Conservation (phyloP, 2,797 vertebrate species). For the Sandelia bainsii region DNA sequence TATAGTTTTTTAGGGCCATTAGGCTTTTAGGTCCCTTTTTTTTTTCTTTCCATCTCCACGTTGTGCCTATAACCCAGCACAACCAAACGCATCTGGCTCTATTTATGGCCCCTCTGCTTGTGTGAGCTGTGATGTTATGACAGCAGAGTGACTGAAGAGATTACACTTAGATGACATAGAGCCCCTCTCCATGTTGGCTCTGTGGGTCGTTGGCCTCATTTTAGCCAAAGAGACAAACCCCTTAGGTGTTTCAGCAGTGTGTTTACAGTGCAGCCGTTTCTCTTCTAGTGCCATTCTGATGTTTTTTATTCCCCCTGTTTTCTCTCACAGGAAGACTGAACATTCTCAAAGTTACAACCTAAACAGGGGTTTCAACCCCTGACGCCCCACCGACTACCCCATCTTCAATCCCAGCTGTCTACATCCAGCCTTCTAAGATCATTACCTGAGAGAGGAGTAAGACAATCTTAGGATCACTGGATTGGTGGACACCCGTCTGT, state of each 20-base stretch:
- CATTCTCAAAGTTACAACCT: constrained; percentile 15
- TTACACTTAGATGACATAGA: constrained; percentile 58
- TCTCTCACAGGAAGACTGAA: constrained; percentile 61
- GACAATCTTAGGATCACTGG: constrained; percentile 18
- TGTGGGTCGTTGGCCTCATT: constrained; percentile 66
- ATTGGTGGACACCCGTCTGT: constrained; percentile 53
- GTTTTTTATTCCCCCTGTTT: constrained; percentile 16
- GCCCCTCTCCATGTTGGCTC: constrained; percentile 31
- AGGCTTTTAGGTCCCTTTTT: neutral
- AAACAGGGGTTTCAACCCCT: constrained; percentile 43
- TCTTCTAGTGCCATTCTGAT: constrained; percentile 29
- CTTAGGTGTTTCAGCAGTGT: constrained; percentile 39
- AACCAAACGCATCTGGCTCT: constrained; percentile 73
- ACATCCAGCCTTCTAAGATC: constrained; percentile 13
- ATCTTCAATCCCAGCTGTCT: neutral
- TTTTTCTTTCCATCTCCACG: constrained; percentile 13
- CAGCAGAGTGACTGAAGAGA: constrained; percentile 66
- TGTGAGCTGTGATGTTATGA: constrained; percentile 77
- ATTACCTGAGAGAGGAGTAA: constrained; percentile 21
- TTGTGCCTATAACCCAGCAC: constrained; percentile 32
- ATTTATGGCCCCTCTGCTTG: constrained; percentile 64
- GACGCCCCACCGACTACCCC: constrained; percentile 2
- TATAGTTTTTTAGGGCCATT: neutral
- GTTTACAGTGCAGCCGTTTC: constrained; percentile 56
- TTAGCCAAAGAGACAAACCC: constrained; percentile 42